Percentiles rank a stretch among this genome's conserved stretches.
These are phyloP conservation scores for Drosophila subsilvestris DNA, from an alignment of 2,888 invertebrate genomes.

Conservation along the genomic window DNA sequence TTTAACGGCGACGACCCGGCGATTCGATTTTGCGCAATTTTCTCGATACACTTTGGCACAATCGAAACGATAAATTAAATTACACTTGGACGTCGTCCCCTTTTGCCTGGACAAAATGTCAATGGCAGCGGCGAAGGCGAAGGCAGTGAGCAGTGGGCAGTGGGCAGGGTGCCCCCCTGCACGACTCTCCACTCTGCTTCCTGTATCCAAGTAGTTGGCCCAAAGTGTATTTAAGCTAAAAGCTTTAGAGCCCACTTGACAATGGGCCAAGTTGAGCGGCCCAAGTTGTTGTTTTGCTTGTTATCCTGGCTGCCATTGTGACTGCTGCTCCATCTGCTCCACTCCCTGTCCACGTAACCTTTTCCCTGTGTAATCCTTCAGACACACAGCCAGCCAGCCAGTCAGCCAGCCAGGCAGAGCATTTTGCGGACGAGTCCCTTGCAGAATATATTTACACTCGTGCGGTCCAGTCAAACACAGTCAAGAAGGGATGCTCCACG, in stretches of 20 bases:
- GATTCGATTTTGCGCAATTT: conserved; percentile 54
- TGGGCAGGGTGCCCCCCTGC: too few species aligned
- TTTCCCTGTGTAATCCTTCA: conserved; percentile 9
- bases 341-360: not conserved
- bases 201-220: conserved; percentile 70
- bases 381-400: not conserved
- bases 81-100: conserved; percentile 47
- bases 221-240: conserved; percentile 80
- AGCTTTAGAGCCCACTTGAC: conserved; percentile 73
- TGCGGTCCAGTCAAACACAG: conserved; percentile 42
- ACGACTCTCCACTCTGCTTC: not conserved
- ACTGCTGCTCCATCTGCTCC: not conserved
- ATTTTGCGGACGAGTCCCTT: conserved; percentile 15
- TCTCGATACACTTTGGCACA: conserved; percentile 61
- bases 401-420: conserved; percentile 3
- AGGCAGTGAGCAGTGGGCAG: not conserved
- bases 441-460: conserved; percentile 39
- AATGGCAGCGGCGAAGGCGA: conserved; percentile 29
- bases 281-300: conserved; percentile 33
- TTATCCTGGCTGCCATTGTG: conserved; percentile 37
- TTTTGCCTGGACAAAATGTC: conserved; percentile 36
- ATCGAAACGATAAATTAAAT: conserved; percentile 73
- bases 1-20: conserved; percentile 30
- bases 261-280: conserved; percentile 61
- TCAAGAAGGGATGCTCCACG: conserved; percentile 19